Evolutionary conservation across 2,797 vertebrate genomes (phyloP).

Genomic region (Urocyon cinereoargenteus): DNA sequence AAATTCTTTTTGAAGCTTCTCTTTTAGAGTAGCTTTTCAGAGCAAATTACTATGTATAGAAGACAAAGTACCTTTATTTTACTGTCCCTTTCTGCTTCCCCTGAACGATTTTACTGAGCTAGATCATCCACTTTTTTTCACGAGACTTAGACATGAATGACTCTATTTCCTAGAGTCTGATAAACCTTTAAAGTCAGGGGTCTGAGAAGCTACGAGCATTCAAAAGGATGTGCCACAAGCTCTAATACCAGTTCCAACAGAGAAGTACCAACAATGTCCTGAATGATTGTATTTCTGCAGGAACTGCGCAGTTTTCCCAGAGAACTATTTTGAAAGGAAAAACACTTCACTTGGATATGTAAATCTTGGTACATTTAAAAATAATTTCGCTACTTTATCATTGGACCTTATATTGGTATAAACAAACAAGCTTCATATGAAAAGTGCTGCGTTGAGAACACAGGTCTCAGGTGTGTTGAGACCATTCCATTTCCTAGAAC

Average conservation of each 20-base stretch:
- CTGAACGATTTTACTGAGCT: background rate
- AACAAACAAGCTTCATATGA: background rate
- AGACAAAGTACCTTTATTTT: slow-evolving; percentile 56
- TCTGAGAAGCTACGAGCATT: background rate
- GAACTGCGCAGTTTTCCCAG: background rate
- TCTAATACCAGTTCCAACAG: background rate
- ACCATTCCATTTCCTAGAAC: background rate
- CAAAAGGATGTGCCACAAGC: background rate
- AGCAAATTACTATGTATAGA: slow-evolving; percentile 51
- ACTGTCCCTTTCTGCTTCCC: slow-evolving; percentile 7
- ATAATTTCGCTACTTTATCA: background rate
- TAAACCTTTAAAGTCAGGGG: background rate
- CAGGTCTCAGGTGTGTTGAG: background rate
- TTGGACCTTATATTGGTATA: background rate
- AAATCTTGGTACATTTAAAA: slow-evolving; percentile 18
- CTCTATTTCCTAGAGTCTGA: slow-evolving; percentile 50
- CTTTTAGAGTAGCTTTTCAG: slow-evolving; percentile 51
- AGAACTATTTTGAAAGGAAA: slow-evolving; percentile 30
- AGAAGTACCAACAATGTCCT: background rate
- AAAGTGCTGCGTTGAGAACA: background rate
- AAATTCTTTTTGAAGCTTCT: slow-evolving; percentile 64
- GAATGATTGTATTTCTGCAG: background rate
- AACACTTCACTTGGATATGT: background rate
- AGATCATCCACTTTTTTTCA: background rate
- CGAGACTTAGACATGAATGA: background rate